Conservation (phyloP, 2,113 vertebrate species). For the Dicaeum eximium region DNA sequence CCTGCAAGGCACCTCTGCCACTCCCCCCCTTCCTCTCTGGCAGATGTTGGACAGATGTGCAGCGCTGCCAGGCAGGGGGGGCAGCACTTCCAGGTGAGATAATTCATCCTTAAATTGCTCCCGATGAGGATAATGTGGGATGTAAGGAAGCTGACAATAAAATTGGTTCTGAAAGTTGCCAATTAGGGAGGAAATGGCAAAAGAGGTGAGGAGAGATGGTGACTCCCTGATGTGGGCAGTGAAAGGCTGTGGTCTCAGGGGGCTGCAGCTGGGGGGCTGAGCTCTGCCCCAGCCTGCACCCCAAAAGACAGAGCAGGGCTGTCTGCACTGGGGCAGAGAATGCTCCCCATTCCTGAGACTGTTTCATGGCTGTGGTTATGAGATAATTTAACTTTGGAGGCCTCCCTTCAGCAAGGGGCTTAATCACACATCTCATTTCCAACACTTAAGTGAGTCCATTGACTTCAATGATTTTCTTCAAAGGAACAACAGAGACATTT, state of each 20-base stretch:
- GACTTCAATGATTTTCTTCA: conserved; percentile 54
- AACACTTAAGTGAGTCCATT: not conserved
- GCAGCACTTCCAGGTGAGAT: not conserved
- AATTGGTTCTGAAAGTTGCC: not conserved
- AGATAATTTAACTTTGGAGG: not conserved
- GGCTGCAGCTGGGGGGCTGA: not conserved
- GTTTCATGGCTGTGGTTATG: not conserved
- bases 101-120: conserved; percentile 11
- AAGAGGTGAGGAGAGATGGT: fast-evolving
- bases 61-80: not conserved
- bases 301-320: not conserved
- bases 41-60: conserved; percentile 43
- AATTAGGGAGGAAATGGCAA: not conserved
- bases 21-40: not conserved
- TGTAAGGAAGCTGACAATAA: not conserved
- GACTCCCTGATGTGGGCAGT: not conserved
- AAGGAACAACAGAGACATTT: not conserved
- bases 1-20: not conserved
- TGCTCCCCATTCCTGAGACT: not conserved
- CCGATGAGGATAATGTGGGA: not conserved
- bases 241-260: not conserved
- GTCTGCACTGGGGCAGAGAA: not conserved
- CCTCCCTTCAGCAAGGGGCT: not conserved
- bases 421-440: conserved; percentile 25
- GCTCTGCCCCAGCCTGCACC: not conserved